A percentile compares a stretch with the other conserved stretches of the same genome.
These are phyloP conservation scores for Luffia ferchaultella DNA, from an alignment of 2,888 invertebrate species.

Conservation along the genomic window DNA sequence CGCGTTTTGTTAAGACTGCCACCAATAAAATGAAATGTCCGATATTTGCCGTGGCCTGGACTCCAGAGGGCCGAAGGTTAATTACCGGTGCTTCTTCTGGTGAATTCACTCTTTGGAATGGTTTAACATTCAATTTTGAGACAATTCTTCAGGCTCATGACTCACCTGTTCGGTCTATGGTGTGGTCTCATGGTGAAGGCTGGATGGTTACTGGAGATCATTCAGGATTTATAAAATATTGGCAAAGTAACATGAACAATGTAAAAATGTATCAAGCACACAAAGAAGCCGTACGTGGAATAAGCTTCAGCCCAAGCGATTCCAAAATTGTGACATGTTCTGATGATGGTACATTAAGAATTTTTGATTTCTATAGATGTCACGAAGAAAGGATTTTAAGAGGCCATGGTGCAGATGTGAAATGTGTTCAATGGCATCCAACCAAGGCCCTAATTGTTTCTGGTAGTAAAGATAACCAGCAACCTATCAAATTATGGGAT, in stretches of 20 bases:
- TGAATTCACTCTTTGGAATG: constrained; percentile 99
- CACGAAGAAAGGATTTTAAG: constrained; percentile 94
- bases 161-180: constrained; percentile 98
- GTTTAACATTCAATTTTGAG: constrained; percentile 99
- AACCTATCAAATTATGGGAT: constrained; percentile 99
- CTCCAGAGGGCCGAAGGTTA: constrained; percentile 96
- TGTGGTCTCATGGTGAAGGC: constrained; percentile 98
- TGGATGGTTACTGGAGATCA: constrained; percentile 99
- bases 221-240: constrained; percentile 98
- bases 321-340: constrained; percentile 99
- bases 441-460: constrained; percentile 96
- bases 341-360: constrained; percentile 97
- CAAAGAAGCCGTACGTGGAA: constrained; percentile 98
- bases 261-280: constrained; percentile 99
- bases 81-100: constrained; percentile 99
- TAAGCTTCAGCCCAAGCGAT: constrained; percentile 99
- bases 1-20: constrained; percentile 97
- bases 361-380: constrained; percentile 98
- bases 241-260: constrained; percentile 99
- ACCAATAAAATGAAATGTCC: constrained; percentile 99
- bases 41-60: constrained; percentile 99
- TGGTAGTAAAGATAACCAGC: constrained; percentile 99
- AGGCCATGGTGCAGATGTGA: constrained; percentile 98
- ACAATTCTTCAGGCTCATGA: constrained; percentile 99
- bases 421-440: constrained; percentile 99